A percentile compares a stretch with the other conserved stretches of the same genome.
phyloP scores from a whole-genome alignment of 64 coral and sea anemone genomes.

The Astreopora myriophthalma region DNA sequence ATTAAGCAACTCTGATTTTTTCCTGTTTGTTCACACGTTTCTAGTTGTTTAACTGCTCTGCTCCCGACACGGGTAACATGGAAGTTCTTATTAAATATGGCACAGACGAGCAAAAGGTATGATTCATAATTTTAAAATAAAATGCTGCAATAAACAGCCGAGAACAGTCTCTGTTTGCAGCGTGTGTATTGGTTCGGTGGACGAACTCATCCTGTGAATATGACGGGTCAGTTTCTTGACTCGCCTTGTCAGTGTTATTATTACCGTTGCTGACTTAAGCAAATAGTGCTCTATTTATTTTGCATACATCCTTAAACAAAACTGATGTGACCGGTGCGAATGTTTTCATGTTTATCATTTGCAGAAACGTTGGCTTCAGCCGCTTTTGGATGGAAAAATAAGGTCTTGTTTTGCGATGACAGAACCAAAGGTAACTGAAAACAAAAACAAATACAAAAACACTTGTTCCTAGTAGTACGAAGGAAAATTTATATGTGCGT shows the following conservation, averaged over 20 bases:
- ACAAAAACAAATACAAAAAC: too few relatives aligned
- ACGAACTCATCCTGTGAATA: too few relatives aligned
- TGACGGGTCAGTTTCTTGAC: too few relatives aligned
- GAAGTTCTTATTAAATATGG: constrained; percentile 96
- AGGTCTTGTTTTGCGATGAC: constrained; percentile 99
- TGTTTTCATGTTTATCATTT: neutral
- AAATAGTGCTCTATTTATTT: neutral
- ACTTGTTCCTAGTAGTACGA: too few relatives aligned
- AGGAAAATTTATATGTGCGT: too few relatives aligned
- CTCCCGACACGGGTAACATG: constrained; percentile 99
- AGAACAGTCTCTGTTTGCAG: too few relatives aligned
- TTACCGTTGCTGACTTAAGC: too few relatives aligned
- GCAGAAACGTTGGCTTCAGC: constrained; percentile 81
- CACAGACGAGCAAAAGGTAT: constrained; percentile 88
- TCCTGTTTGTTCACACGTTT: neutral
- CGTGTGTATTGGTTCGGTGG: too few relatives aligned
- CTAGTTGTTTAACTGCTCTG: constrained; percentile 97
- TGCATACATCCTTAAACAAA: neutral
- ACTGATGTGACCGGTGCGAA: neutral
- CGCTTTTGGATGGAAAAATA: constrained; percentile 92
- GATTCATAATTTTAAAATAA: too few relatives aligned
- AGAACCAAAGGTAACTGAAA: constrained; percentile 87
- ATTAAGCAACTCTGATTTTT: too few relatives aligned
- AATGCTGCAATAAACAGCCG: neutral
- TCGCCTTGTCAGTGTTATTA: too few relatives aligned